Percentiles rank a stretch among this genome's conserved stretches.
Conservation (phyloP, 2,797 vertebrate genomes). For the Darevskia nairensis region DNA sequence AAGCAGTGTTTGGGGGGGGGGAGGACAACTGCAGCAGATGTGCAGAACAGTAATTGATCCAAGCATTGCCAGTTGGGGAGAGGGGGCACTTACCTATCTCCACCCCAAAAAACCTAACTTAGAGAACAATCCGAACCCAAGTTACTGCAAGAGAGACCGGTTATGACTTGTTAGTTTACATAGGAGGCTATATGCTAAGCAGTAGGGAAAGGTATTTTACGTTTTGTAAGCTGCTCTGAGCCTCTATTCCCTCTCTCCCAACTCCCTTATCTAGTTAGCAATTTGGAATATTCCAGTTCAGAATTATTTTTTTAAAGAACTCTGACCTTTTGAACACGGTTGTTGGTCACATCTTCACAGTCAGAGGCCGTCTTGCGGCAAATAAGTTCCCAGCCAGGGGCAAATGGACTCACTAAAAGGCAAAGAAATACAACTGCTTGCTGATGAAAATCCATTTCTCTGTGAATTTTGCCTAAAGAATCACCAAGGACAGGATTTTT, state of each 20-base stretch:
- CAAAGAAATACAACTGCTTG: neutral
- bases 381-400: constrained; percentile 69
- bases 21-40: neutral
- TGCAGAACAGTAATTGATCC: neutral
- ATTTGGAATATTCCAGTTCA: neutral
- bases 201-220: neutral
- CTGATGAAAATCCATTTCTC: neutral
- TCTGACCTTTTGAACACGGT: constrained; percentile 72
- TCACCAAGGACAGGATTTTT: neutral
- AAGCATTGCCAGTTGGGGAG: neutral
- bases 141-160: neutral
- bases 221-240: neutral
- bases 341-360: constrained; percentile 74
- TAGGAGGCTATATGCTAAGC: neutral
- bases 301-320: neutral
- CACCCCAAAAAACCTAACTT: neutral
- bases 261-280: neutral
- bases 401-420: constrained; percentile 75
- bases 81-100: neutral
- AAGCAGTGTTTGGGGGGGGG: neutral
- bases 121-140: neutral
- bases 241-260: neutral
- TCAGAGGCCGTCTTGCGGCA: constrained; percentile 42
- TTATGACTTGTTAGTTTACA: neutral
- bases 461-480: neutral